Base-by-base conservation (phyloP, 2,797 vertebrate species). In the Pipistrellus pygmaeus region DNA sequence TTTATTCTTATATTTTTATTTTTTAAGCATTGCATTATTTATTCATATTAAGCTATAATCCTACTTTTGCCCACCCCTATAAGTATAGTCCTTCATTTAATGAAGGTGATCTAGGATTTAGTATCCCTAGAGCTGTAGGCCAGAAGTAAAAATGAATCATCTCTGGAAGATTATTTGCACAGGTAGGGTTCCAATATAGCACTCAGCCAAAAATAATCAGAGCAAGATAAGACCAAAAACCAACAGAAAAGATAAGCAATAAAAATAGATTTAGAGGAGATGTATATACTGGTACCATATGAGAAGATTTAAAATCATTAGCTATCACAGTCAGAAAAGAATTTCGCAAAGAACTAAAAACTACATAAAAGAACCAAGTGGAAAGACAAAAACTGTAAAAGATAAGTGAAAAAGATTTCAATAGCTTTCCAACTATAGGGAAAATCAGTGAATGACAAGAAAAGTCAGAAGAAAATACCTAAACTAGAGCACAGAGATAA, bases 361-460 rank as follows among this genome's bases (percentile, higher is more conserved):
- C n/a, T 25, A 76, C 25, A 57, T 41, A 38, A 73, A 46, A 85
- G 27, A 81, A 72, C 11, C 21, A 38, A 32, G 32, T 8, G 5
- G 17, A 76, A 95, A 66, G 25, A 78, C 12, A 89, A 73, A 78
- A 88, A 64, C 66, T 32, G 1, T 5, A 80, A 95, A 83, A 84
- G 46, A 10, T n/a, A 55, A 68, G 20, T 76, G 60, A 68, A 80
- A 84, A 86, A 64, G 4, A 87, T 71, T 90, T 69, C 32, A 44
- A 68, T 2, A 76, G 57, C 15, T 84, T 84, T 21, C 15, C 8
- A 84, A 71, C 11, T 51, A 27, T 13, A 86, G 30, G 85, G 15
- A 80, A 64, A 62, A 81, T 60, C 60, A 82, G 69, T 64, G 55
- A 90, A 69, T 15, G 48, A 85, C 8, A 71, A 55, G 8, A 55